Evolutionary conservation across 1,140 invertebrate species (phyloP).

Genomic region (Nephila pilipes): DNA sequence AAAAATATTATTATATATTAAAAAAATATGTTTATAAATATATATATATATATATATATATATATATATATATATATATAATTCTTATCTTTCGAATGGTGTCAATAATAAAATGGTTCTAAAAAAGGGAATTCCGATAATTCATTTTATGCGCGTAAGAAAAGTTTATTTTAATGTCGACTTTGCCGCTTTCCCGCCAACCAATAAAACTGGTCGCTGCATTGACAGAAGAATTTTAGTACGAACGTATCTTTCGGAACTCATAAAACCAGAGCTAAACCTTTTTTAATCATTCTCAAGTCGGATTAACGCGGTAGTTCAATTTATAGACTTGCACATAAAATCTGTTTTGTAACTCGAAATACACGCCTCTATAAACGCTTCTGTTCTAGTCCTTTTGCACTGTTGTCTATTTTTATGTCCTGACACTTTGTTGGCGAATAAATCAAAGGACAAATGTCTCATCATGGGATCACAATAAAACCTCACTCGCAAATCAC

Average conservation of each 20-base stretch:
- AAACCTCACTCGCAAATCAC: constrained; percentile 53
- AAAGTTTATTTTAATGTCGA: constrained; percentile 24
- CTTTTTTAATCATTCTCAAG: constrained; percentile 57
- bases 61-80: too few relatives aligned
- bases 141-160: background rate
- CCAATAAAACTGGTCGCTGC: constrained; percentile 18
- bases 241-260: background rate
- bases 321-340: constrained; percentile 54
- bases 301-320: constrained; percentile 53
- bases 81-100: too few relatives aligned
- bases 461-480: constrained; percentile 39
- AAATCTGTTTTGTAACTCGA: constrained; percentile 33
- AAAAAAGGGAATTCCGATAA: background rate
- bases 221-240: background rate
- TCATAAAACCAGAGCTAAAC: constrained; percentile 46
- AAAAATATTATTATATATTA: too few relatives aligned
- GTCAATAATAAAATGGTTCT: background rate
- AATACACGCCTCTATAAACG: constrained; percentile 48
- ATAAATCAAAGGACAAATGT: constrained; percentile 69
- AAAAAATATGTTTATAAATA: too few relatives aligned
- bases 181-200: background rate
- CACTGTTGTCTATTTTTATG: constrained; percentile 42
- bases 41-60: too few relatives aligned
- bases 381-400: constrained; percentile 54
- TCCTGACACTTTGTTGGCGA: constrained; percentile 34